Evolutionary conservation across 2,888 invertebrate species (phyloP), one percentile per base, ranked within the genome.

Genomic region (Thysanoteuthis rhombus): DNA sequence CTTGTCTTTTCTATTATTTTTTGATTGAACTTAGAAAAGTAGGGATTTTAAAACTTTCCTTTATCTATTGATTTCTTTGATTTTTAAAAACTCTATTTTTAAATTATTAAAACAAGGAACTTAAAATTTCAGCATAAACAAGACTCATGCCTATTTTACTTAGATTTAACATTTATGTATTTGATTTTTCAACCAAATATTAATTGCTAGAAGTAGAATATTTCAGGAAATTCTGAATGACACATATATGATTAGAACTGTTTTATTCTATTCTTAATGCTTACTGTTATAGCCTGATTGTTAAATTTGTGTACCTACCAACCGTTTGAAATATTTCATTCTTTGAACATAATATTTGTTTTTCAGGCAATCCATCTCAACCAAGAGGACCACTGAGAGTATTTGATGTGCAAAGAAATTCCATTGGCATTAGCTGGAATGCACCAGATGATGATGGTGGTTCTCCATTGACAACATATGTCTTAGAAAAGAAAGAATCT

Each of bases 371-470:
- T 94, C 96, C 96, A 94, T 94, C 95, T 90, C 93, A 95, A 94
- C 96, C 97, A 45, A 95, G 95, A 92, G 96, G 96, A 47, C 96
- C 96, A 75, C 95, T 96, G 90, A 95, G 95, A 93, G 95, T 96
- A 94, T 95, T 95, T 38, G 95, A 97, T 94, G 95, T 97, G 93
- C 95, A 95, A 25, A 94, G 95, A 91, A 96, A 95, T 47, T 95
- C 96, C 16, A 94, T 96, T 38, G 96, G 95, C 28, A 95, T 97
- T 92, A 94, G 96, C 93, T 97, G 97, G 97, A 95, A 98, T 96
- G 98, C 98, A 94, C 98, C 99, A 0, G 98, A 98, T 97, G 98
- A 97, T 95, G 98, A 99, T 97, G 99, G 99, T 75, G 99, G 99
- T 5, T 98, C 98, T 75, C 98, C 98, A 75, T 95, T 97, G 93